phyloP scores from a whole-genome alignment of 2,797 vertebrate genomes.

The Rachycentron canadum region DNA sequence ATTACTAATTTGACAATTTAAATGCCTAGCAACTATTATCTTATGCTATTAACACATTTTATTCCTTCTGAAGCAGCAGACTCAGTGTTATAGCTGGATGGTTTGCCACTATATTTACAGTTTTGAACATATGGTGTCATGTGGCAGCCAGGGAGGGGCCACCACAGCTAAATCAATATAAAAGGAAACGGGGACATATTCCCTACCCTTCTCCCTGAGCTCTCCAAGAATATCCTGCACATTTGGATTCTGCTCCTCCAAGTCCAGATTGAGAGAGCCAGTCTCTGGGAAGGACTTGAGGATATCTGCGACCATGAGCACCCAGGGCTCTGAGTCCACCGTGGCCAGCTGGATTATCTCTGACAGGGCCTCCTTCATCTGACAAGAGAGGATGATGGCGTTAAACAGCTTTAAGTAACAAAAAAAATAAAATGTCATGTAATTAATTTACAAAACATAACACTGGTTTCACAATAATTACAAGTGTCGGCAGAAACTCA shows the following conservation, averaged over 20 bases:
- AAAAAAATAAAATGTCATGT: background rate
- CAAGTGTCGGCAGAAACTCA: no score
- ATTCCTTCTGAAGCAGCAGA: background rate
- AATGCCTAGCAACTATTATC: background rate
- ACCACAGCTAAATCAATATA: background rate
- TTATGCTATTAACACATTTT: background rate
- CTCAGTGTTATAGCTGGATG: background rate
- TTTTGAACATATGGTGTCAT: background rate
- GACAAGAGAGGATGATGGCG: constrained; percentile 1
- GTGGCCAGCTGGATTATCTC: constrained; percentile 98
- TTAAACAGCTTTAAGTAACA: background rate
- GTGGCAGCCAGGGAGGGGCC: no score
- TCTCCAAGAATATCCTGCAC: constrained; percentile 98
- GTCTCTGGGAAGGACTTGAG: constrained; percentile 98
- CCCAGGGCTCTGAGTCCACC: constrained; percentile 98
- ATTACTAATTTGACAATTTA: background rate
- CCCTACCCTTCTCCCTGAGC: constrained; percentile 94
- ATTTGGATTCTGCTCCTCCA: constrained; percentile 99
- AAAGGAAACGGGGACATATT: background rate
- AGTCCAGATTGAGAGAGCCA: constrained; percentile 95
- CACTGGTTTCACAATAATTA: no score
- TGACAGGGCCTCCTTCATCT: constrained; percentile 98
- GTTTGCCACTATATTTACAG: no score
- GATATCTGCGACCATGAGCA: constrained; percentile 99
- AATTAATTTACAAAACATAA: no score